Percentiles rank a stretch among this genome's conserved stretches.
phyloP scores from a whole-genome alignment of 2,888 invertebrate genomes.

The Rotaria socialis region DNA sequence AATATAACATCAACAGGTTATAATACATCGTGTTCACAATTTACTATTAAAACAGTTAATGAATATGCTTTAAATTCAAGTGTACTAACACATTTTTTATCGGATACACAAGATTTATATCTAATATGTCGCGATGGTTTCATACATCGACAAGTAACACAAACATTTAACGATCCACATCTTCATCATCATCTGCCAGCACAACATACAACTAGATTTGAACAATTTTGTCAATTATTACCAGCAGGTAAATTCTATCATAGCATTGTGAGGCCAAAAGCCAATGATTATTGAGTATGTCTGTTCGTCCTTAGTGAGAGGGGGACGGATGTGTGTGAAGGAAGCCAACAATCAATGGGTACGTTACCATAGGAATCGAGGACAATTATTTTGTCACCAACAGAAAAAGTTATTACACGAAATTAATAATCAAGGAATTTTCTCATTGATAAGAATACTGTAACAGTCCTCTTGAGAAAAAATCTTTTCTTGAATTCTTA shows the following conservation, averaged over 20 bases:
- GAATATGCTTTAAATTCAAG: slow-evolving; percentile 32
- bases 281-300: too few species aligned
- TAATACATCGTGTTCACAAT: slow-evolving; percentile 31
- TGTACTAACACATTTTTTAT: slow-evolving; percentile 13
- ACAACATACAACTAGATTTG: slow-evolving; percentile 32
- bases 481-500: too few species aligned
- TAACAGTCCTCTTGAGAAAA: too few species aligned
- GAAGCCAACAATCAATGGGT: too few species aligned
- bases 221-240: slow-evolving; percentile 34
- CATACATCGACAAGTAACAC: slow-evolving; percentile 8
- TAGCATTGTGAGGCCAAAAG: too few species aligned
- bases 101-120: slow-evolving; percentile 5
- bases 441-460: too few species aligned
- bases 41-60: slow-evolving; percentile 34
- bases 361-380: too few species aligned
- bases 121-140: slow-evolving; percentile 31
- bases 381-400: too few species aligned
- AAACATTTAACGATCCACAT: slow-evolving; percentile 19
- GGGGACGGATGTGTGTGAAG: too few species aligned
- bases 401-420: too few species aligned
- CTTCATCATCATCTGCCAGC: neutral
- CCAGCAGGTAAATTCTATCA: neutral
- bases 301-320: too few species aligned
- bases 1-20: slow-evolving; percentile 34
- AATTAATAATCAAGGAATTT: too few species aligned